Evolutionary conservation across 2,888 invertebrate species (phyloP).

Genomic region (Clistopyga incitator): DNA sequence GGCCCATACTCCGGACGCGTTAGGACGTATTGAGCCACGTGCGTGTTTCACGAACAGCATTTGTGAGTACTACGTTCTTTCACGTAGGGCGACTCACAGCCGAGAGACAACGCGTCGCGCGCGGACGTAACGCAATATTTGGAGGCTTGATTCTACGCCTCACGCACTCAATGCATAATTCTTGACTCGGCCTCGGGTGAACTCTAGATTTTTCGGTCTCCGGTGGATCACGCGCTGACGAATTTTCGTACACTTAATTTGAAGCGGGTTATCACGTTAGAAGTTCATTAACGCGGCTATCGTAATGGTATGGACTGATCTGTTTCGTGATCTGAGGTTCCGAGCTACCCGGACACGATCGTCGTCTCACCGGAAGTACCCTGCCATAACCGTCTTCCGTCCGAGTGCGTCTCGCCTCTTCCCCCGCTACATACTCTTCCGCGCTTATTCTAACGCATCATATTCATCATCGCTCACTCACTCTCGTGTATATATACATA

Average conservation of each 20-base stretch:
- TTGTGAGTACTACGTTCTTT: conserved; percentile 56
- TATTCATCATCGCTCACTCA: conserved; percentile 47
- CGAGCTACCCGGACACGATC: conserved; percentile 72
- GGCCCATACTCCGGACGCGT: conserved; percentile 35
- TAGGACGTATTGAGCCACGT: conserved; percentile 53
- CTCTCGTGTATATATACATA: conserved; percentile 10
- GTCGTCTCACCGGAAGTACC: conserved; percentile 79
- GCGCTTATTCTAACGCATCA: conserved; percentile 37
- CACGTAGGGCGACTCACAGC: conserved; percentile 56
- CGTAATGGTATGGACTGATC: conserved; percentile 63
- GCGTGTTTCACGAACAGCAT: conserved; percentile 47
- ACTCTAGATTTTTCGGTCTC: not conserved
- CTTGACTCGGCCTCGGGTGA: not conserved
- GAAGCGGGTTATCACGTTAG: not conserved
- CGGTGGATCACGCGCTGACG: not conserved
- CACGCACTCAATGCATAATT: not conserved
- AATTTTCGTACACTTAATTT: not conserved
- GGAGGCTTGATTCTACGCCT: conserved; percentile 9
- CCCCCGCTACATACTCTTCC: conserved; percentile 20
- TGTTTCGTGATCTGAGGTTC: conserved; percentile 71
- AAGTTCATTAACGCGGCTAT: not conserved
- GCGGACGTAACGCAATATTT: conserved; percentile 49
- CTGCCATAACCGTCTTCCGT: conserved; percentile 80
- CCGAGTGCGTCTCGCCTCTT: conserved; percentile 70
- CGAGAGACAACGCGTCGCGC: conserved; percentile 16